These are phyloP conservation scores for Heteromyza rotundicornis DNA, from an alignment of 2,888 invertebrate species.

Conservation along the genomic window DNA sequence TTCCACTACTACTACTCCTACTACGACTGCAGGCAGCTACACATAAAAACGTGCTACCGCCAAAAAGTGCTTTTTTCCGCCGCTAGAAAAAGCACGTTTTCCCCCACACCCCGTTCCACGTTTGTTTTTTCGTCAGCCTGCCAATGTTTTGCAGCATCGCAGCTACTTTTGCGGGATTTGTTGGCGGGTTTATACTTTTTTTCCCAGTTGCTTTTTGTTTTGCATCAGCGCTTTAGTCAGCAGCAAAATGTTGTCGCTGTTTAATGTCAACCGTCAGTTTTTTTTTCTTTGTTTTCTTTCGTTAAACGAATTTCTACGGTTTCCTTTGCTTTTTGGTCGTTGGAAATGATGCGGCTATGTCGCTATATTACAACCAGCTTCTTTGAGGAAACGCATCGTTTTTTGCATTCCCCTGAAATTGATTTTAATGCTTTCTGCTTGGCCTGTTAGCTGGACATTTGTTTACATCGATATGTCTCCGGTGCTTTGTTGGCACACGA, in stretches of 20 bases:
- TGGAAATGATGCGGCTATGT: not conserved
- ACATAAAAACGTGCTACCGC: conserved; percentile 18
- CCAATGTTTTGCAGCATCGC: conserved; percentile 2
- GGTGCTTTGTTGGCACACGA: no score
- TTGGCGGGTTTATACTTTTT: conserved; percentile 19
- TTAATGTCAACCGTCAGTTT: conserved; percentile 5
- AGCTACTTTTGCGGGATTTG: conserved; percentile 21
- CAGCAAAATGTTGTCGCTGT: not conserved
- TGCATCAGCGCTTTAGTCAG: not conserved
- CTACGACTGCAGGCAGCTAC: not conserved
- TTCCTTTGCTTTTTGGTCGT: not conserved
- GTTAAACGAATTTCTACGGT: not conserved
- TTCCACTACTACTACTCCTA: not conserved
- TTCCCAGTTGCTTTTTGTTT: not conserved
- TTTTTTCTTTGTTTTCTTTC: no score
- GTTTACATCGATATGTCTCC: not conserved
- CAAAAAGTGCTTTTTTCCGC: conserved; percentile 16
- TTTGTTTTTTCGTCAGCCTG: not conserved
- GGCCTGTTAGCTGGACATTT: not conserved
- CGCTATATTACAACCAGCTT: not conserved
- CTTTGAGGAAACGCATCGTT: not conserved
- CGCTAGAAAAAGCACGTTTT: conserved; percentile 12
- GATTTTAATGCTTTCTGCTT: not conserved
- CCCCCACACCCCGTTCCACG: not conserved
- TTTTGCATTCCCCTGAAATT: not conserved